A percentile compares a stretch with the other conserved stretches of the same genome.
Conservation (phyloP, 2,797 vertebrate genomes). For the Arnoldichthys spilopterus region DNA sequence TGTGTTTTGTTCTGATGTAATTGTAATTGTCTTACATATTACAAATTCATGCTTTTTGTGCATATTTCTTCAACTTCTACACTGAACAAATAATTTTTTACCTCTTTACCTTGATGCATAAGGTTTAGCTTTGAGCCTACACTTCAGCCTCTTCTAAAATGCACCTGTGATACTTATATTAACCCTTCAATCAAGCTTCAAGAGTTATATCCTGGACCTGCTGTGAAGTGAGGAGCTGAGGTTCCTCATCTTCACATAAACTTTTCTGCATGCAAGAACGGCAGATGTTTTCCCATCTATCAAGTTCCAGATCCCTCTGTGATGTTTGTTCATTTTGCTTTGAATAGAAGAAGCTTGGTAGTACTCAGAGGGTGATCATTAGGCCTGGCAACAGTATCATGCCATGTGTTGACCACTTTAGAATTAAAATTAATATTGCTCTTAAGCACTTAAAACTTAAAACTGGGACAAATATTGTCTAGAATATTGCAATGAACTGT, state of each 20-base stretch:
- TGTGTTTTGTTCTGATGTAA: background rate
- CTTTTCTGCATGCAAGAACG: constrained; percentile 4
- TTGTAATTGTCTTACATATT: background rate
- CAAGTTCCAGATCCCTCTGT: background rate
- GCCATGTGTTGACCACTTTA: background rate
- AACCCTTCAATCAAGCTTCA: constrained; percentile 21
- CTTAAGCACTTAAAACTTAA: background rate
- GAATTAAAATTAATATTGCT: background rate
- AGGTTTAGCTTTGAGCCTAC: background rate
- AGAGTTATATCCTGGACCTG: constrained; percentile 44
- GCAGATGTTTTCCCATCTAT: background rate
- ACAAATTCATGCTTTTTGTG: too few species aligned
- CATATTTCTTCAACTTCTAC: too few species aligned
- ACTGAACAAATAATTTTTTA: too few species aligned
- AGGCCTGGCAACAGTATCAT: background rate
- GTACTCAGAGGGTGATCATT: too few species aligned
- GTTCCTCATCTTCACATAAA: constrained; percentile 23
- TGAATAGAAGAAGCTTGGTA: background rate
- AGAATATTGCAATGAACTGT: background rate
- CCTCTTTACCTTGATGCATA: too few species aligned
- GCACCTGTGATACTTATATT: constrained; percentile 33
- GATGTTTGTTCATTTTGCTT: background rate
- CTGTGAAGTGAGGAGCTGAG: too few species aligned
- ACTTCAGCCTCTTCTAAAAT: background rate
- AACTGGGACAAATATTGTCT: background rate